Evolutionary conservation across 1,140 invertebrate species (phyloP).

Genomic region (Chrysoperla carnea): DNA sequence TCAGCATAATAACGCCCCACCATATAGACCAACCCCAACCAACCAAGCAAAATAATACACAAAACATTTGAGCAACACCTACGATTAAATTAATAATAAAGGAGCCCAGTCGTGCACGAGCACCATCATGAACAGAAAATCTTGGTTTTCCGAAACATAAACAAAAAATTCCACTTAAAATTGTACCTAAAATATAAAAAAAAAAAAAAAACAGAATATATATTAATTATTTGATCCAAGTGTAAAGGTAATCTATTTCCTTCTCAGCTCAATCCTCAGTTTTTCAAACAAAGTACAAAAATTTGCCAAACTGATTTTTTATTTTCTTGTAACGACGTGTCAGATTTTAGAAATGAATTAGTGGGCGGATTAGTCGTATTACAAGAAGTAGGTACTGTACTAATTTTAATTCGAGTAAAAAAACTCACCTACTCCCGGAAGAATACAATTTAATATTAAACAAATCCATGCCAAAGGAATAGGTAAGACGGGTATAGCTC

Average conservation of each 20-base stretch:
- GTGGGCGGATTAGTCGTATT: too few relatives aligned
- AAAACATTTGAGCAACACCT: conserved; percentile 73
- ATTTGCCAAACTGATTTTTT: too few relatives aligned
- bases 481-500: conserved; percentile 77
- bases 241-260: too few relatives aligned
- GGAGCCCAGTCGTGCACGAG: conserved; percentile 49
- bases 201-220: neutral
- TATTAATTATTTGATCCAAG: too few relatives aligned
- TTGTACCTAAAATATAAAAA: conserved; percentile 45
- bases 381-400: too few relatives aligned
- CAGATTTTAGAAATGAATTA: too few relatives aligned
- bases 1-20: conserved; percentile 85
- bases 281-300: too few relatives aligned
- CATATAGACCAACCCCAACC: conserved; percentile 96
- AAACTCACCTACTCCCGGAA: conserved; percentile 72
- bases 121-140: conserved; percentile 54
- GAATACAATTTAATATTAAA: conserved; percentile 63
- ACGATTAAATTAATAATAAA: conserved; percentile 73
- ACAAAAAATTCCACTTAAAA: conserved; percentile 72
- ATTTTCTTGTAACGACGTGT: too few relatives aligned
- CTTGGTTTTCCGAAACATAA: conserved; percentile 76
- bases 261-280: too few relatives aligned
- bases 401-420: too few relatives aligned
- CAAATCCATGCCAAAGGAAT: conserved; percentile 69
- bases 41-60: conserved; percentile 84